These are phyloP conservation scores for Sceliomorpha sp. DNA, from an alignment of 2,888 invertebrate genomes.

Conservation along the genomic window DNA sequence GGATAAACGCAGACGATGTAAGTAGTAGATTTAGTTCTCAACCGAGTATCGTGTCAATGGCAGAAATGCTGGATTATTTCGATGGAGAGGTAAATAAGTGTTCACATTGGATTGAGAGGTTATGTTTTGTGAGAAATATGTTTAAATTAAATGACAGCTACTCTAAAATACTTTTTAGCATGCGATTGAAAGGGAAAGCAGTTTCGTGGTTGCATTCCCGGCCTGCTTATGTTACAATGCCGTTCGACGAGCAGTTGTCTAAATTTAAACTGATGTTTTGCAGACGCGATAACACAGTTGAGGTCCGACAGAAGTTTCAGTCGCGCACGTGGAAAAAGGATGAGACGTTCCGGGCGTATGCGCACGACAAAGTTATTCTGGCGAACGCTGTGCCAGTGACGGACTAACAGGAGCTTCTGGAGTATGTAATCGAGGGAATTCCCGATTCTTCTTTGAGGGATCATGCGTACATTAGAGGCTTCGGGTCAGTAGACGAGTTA, in stretches of 20 bases:
- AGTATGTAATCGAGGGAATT: no score
- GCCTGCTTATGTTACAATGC: background rate
- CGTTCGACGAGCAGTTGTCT: background rate
- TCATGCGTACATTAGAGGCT: background rate
- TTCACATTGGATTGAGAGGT: background rate
- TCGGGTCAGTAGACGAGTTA: background rate
- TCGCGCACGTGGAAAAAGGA: no score
- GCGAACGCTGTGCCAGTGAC: no score
- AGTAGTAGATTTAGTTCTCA: background rate
- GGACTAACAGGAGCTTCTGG: no score
- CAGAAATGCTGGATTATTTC: background rate
- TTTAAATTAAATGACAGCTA: background rate
- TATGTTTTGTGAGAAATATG: conserved; percentile 1
- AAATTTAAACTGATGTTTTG: background rate
- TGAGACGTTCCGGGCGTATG: no score
- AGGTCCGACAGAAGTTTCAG: conserved; percentile 1
- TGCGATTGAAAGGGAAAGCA: background rate
- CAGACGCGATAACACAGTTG: background rate
- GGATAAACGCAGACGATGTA: no score
- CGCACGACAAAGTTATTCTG: no score
- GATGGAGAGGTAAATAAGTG: background rate
- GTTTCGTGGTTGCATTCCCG: no score
- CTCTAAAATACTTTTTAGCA: conserved; percentile 1
- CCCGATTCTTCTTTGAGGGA: conserved; percentile 1
- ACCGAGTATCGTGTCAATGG: background rate